Evolutionary conservation across 2,113 vertebrate species (phyloP).

Genomic region (Scophthalmus maximus): DNA sequence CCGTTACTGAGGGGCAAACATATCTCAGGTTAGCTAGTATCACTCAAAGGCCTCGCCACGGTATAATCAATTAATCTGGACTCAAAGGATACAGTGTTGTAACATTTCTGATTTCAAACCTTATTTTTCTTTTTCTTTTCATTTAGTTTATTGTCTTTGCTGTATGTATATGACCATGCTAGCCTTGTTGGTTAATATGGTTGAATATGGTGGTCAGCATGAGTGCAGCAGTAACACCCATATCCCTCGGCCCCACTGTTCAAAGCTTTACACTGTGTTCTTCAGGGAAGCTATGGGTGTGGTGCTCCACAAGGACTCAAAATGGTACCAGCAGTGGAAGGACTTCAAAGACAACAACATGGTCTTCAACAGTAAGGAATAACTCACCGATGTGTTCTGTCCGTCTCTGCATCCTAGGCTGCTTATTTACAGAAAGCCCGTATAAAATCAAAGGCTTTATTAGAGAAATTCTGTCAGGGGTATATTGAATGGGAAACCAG

Average conservation of each 20-base stretch:
- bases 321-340: constrained; percentile 98
- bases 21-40: no score
- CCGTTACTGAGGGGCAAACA: background rate
- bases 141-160: no score
- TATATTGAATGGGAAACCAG: background rate
- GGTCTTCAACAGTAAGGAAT: constrained; percentile 93
- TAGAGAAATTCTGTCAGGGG: background rate
- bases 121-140: no score
- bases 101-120: no score
- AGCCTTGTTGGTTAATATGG: background rate
- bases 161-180: background rate
- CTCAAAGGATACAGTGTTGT: background rate
- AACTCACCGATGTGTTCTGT: background rate
- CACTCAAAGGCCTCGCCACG: no score
- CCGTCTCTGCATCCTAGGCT: background rate
- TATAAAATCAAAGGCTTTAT: background rate
- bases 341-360: constrained; percentile 98
- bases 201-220: background rate
- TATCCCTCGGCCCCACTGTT: background rate
- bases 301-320: constrained; percentile 97
- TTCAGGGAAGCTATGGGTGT: constrained; percentile 92
- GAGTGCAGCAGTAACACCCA: background rate
- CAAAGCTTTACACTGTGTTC: constrained; percentile 22
- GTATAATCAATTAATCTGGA: no score
- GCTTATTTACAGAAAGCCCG: background rate